Base-by-base conservation (phyloP, 2,797 vertebrate species). In the Mormyrus proboscirostris region DNA sequence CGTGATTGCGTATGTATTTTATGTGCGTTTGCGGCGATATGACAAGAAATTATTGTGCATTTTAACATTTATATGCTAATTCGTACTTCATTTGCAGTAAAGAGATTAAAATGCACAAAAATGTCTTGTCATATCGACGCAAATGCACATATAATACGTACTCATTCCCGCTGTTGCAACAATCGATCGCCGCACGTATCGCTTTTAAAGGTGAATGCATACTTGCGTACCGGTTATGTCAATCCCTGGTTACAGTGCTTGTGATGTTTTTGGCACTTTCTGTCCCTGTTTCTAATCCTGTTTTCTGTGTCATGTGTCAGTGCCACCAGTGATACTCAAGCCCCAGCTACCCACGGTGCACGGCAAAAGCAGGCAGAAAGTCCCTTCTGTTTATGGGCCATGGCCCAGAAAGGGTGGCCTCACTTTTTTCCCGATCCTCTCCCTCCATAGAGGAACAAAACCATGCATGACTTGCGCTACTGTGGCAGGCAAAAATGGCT, bases 291-390 rank as follows among this genome's bases (percentile, higher is more conserved):
- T 94, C 93, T 96, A 96, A 96, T 96, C 95, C 94, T 95, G 94
- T 96, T 96, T 96, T 95, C 94, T 94, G 92, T 92, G 91, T 96
- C 95, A 95, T 95, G 95, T 96, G 96, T 94, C 94, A 91, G 92
- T 94, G 93, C 94, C 95, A 94, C 93, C 95, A 95, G 92, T 94
- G 93, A 94, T 92, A 93, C 92, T 90, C 91, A 93, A 92, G 91
- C 94, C 93, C 93, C 94, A 94, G 94, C 95, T 95, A 50, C 38
- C 55, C 92, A 93, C 88, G 49, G 90, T 93, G 94, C 92, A 93
- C 90, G 8, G 73, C 2, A 22, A 29, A 53, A 73, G n/a, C 88
- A n/a, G n/a, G 49, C 57, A 25, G 57, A 49, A 47, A 76, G 91
- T 91, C 91, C 92, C 91, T 91, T 93, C 95, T 95, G 94, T 94